Conservation (phyloP, 2,113 vertebrate species). For the Amia ocellicauda region DNA sequence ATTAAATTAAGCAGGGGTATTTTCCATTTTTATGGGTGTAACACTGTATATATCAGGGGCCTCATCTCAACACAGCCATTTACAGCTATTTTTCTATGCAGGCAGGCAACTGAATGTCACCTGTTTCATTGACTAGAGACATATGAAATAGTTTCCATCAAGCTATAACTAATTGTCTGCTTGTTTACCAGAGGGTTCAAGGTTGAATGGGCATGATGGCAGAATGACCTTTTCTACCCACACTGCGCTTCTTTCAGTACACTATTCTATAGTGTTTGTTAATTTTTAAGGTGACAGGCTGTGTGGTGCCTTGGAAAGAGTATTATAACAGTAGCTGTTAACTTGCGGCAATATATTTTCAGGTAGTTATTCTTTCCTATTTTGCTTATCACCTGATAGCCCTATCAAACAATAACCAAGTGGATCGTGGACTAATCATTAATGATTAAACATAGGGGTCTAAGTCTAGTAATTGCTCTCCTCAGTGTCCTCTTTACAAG, state of each 20-base stretch:
- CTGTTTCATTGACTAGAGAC: neutral
- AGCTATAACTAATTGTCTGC: conserved; percentile 12
- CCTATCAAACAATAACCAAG: conserved; percentile 58
- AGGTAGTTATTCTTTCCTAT: conserved; percentile 18
- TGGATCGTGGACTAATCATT: conserved; percentile 58
- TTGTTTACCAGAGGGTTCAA: conserved; percentile 14
- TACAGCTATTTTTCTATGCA: too few species aligned
- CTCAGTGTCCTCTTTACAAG: conserved; percentile 36
- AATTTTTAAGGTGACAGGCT: too few species aligned
- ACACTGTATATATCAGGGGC: too few species aligned
- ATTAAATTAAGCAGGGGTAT: too few species aligned
- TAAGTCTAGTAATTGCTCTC: conserved; percentile 51
- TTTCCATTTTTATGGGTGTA: too few species aligned
- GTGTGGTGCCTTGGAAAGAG: neutral
- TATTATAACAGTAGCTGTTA: conserved; percentile 3
- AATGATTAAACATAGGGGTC: conserved; percentile 51
- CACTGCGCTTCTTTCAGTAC: neutral
- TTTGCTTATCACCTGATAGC: conserved; percentile 34
- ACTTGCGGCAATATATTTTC: conserved; percentile 8
- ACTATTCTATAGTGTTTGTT: too few species aligned
- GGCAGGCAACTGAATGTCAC: neutral
- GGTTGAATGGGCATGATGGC: neutral
- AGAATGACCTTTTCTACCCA: neutral
- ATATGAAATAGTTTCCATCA: neutral
- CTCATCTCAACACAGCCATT: neutral